Evolutionary conservation across 1,140 invertebrate genomes (phyloP).

Genomic region (Aradophagus sp.): DNA sequence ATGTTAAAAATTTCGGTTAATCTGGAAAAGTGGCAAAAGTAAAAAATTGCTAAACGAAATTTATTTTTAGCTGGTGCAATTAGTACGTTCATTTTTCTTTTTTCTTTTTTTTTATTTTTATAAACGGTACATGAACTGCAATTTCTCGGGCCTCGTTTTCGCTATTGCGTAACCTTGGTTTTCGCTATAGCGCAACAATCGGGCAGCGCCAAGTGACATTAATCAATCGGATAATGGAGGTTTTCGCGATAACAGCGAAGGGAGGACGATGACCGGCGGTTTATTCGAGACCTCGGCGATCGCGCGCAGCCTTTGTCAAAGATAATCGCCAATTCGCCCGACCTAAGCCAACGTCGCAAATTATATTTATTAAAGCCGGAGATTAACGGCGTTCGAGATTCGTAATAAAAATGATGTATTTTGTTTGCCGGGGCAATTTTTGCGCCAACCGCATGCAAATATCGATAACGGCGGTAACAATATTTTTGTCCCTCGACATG

Average conservation of each 20-base stretch:
- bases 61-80: too few relatives aligned
- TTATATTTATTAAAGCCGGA: constrained; percentile 51
- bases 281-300: constrained; percentile 41
- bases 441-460: constrained; percentile 28
- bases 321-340: constrained; percentile 52
- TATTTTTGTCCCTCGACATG: constrained; percentile 19
- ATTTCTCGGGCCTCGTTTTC: constrained; percentile 47
- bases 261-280: constrained; percentile 56
- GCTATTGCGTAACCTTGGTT: constrained; percentile 55
- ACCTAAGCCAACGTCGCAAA: constrained; percentile 52
- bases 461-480: constrained; percentile 8
- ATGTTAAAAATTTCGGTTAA: too few relatives aligned
- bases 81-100: too few relatives aligned
- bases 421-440: constrained; percentile 28
- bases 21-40: too few relatives aligned
- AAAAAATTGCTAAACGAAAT: too few relatives aligned
- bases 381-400: constrained; percentile 40
- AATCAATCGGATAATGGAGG: constrained; percentile 55
- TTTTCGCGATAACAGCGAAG: constrained; percentile 46
- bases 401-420: constrained; percentile 47
- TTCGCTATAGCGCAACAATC: constrained; percentile 43
- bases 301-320: constrained; percentile 29
- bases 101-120: constrained; percentile 1
- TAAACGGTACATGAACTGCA: constrained; percentile 17
- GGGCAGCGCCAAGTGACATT: constrained; percentile 42